Evolutionary conservation across 1,140 invertebrate genomes (phyloP).

Genomic region (Neomicropteryx cornuta): DNA sequence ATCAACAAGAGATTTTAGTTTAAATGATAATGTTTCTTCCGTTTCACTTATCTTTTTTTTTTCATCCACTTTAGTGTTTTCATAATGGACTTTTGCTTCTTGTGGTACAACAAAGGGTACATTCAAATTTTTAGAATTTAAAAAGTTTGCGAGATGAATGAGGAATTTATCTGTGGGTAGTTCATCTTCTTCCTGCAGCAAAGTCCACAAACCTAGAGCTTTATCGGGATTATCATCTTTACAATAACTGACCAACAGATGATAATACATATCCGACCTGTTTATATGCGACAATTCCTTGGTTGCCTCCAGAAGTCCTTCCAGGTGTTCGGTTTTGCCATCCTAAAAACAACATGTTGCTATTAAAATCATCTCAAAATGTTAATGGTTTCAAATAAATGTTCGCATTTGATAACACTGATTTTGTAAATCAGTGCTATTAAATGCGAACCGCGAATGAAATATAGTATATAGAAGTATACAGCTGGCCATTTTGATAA

Average conservation of each 20-base stretch:
- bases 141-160: constrained; percentile 46
- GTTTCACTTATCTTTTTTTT: constrained; percentile 8
- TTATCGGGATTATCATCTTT: constrained; percentile 56
- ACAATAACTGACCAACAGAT: constrained; percentile 57
- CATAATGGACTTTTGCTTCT: constrained; percentile 1
- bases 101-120: constrained; percentile 59
- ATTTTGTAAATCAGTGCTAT: too few species aligned
- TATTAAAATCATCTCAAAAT: too few species aligned
- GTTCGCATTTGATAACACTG: too few species aligned
- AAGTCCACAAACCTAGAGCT: constrained; percentile 62
- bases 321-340: constrained; percentile 52
- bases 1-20: not conserved
- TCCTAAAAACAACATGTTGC: too few species aligned
- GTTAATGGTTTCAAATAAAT: too few species aligned
- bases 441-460: too few species aligned
- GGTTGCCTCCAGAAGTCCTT: constrained; percentile 62
- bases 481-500: too few species aligned
- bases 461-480: too few species aligned
- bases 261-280: constrained; percentile 59
- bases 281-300: constrained; percentile 64
- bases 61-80: not conserved
- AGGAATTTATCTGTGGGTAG: constrained; percentile 59
- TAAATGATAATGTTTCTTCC: not conserved
- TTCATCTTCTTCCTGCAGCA: constrained; percentile 72
- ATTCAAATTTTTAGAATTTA: constrained; percentile 47